These are phyloP conservation scores for Smutsia temminckii DNA, from an alignment of 2,797 vertebrate genomes.

Conservation along the genomic window DNA sequence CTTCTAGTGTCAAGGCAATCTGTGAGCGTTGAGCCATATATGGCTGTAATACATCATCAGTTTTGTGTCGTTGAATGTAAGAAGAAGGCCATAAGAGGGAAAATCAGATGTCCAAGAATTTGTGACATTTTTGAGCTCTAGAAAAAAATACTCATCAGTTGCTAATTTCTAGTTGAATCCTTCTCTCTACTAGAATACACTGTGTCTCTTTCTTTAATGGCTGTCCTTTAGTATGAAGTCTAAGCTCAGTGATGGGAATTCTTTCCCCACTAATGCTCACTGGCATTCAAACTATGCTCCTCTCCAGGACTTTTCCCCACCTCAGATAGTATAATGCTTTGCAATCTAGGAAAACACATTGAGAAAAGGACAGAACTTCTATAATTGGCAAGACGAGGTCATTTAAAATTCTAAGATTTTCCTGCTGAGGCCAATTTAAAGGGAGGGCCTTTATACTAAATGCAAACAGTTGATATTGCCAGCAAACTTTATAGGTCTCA, in stretches of 20 bases:
- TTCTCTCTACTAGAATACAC: neutral
- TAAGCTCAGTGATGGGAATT: neutral
- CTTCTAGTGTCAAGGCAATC: neutral
- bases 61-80: neutral
- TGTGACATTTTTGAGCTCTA: neutral
- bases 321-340: neutral
- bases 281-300: neutral
- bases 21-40: fast-evolving
- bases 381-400: constrained; percentile 10
- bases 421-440: neutral
- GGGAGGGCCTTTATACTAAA: neutral
- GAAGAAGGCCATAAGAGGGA: neutral
- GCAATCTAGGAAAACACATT: constrained; percentile 36
- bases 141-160: neutral
- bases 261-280: neutral
- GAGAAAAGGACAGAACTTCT: constrained; percentile 39
- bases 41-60: fast-evolving
- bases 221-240: neutral
- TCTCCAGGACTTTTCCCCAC: neutral
- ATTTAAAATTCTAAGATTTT: constrained; percentile 34
- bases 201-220: neutral
- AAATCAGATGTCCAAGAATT: neutral
- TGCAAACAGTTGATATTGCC: neutral
- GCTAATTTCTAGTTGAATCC: neutral
- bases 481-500: neutral